Conservation (phyloP, 2,797 vertebrate genomes). For the Notoglanidium macrostoma region DNA sequence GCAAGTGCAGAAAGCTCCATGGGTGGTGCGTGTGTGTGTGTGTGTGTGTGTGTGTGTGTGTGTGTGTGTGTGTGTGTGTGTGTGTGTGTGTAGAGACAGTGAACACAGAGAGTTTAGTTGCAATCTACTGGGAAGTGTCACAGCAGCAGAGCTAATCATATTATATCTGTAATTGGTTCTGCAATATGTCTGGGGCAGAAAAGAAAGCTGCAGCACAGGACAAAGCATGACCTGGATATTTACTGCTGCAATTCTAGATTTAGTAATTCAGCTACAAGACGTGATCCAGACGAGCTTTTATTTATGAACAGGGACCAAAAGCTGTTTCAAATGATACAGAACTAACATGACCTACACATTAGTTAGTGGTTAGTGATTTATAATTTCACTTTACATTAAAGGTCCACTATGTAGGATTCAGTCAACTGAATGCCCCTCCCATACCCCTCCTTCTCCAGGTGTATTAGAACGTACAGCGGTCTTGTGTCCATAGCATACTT, state of each 20-base stretch:
- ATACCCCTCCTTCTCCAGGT: too few relatives aligned
- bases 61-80: not conserved
- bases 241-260: conserved; percentile 14
- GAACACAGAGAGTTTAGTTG: conserved; percentile 24
- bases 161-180: conserved; percentile 62
- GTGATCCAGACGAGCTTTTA: not conserved
- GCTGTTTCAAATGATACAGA: not conserved
- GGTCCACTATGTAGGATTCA: too few relatives aligned
- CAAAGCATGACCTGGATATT: conserved; percentile 46
- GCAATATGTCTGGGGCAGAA: conserved; percentile 46
- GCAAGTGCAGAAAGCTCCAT: conserved; percentile 1
- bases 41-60: not conserved
- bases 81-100: conserved; percentile 6
- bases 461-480: too few relatives aligned
- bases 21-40: conserved; percentile 2
- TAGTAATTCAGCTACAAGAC: not conserved
- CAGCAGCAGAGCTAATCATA: conserved; percentile 57
- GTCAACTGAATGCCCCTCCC: too few relatives aligned
- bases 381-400: not conserved
- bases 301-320: not conserved
- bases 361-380: not conserved
- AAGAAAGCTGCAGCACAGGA: conserved; percentile 30
- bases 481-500: too few relatives aligned
- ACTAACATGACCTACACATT: not conserved
- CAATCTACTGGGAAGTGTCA: conserved; percentile 52